These are phyloP conservation scores for Chrosomus eos DNA, from an alignment of 2,797 vertebrate species.

Conservation along the genomic window DNA sequence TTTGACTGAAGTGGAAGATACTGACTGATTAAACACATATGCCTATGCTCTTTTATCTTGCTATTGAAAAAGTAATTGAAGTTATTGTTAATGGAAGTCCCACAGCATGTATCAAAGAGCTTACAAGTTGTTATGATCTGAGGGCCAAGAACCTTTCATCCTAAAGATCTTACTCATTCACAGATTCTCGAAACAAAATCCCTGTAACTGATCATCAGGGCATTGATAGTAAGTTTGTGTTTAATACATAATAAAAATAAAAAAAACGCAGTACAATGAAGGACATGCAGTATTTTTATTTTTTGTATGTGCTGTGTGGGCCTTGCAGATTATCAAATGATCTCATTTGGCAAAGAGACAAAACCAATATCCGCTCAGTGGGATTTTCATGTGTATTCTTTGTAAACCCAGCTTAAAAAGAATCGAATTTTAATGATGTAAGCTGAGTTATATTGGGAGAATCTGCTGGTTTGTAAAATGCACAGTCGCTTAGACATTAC, in stretches of 20 bases:
- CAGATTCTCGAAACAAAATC: background rate
- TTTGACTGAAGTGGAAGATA: constrained; percentile 7
- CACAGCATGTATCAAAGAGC: constrained; percentile 8
- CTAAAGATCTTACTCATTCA: background rate
- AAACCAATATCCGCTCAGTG: constrained; percentile 54
- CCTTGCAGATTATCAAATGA: constrained; percentile 53
- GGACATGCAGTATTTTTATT: constrained; percentile 10
- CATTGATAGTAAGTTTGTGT: background rate
- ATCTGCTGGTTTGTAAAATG: constrained; percentile 30
- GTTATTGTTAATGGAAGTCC: background rate
- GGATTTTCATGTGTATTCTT: constrained; percentile 53
- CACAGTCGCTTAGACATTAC: background rate
- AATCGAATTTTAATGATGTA: constrained; percentile 35
- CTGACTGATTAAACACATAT: constrained; percentile 7
- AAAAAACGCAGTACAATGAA: background rate
- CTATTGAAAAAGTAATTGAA: background rate
- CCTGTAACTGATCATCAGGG: background rate
- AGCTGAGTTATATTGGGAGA: constrained; percentile 26
- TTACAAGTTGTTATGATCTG: background rate
- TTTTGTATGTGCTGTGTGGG: constrained; percentile 15
- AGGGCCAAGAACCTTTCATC: background rate
- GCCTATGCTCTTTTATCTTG: constrained; percentile 7
- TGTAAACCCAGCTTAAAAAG: constrained; percentile 49
- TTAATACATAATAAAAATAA: constrained; percentile 12
- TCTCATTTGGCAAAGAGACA: constrained; percentile 42